Base-by-base conservation (phyloP, 2,113 vertebrate species). In the Platysteira castanea region DNA sequence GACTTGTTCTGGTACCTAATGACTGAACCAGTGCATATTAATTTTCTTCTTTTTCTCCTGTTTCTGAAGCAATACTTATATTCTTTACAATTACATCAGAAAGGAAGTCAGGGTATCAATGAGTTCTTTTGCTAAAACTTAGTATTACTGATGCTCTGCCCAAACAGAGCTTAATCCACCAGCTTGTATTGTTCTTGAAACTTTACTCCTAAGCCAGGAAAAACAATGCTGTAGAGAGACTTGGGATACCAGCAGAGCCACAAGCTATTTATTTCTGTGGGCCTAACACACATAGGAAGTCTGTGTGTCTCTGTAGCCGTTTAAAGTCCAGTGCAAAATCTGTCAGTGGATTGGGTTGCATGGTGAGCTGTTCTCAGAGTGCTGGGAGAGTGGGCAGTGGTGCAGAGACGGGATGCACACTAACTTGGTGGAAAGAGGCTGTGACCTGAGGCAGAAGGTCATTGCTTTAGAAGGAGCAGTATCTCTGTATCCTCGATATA, bases 311-410 rank as follows among this genome's bases (percentile, higher is more conserved):
- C 31, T 73, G 31, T 21, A 67, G 69, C 60, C 24, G 2, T 85
- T 89, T 94, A 74, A 93, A 94, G 95, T 91, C 76, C 77, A 65
- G 77, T 73, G 77, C 46, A 85, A 57, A 94, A 83, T 90, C 87
- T 90, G 82, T 65, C 84, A 67, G 0, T 94, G 84, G 93, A 83
- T 91, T 83, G 50, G 59, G 90, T 85, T 95, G 71, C 90, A 21
- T 5, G 52, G 81, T 54, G 56, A 67, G 63, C 63, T 91, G 37
- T 82, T 89, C 60, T 26, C 83, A 64, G 80, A 71, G 90, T 44
- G 41, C 44, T 2, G 4, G 49, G 35, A 57, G 23, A 28, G 47
- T 39, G 60, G 60, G 67, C 64, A 69, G 47, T 19, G 67, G 17
- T 41, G 77, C 57, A 33, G 76, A 59, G 83, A 71, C 0, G 2